These are phyloP conservation scores for fruit fly (Drosophila melanogaster) DNA, from an alignment of 1,140 invertebrate species.

Conservation along the genomic window Release_6_plus_ISO1_MT NT_033777.3:8300501-8301000, in stretches of 20 bases:
- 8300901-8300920: conserved; percentile 21
- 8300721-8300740: conserved; percentile 53
- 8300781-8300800: conserved; percentile 22
- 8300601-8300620: conserved; percentile 11
- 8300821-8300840: conserved; percentile 53
- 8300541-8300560: conserved; percentile 7
- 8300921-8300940: neutral
- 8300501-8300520: conserved; percentile 73
- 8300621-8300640: conserved; percentile 10
- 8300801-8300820: conserved; percentile 46
- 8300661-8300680: conserved; percentile 77
- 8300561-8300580: conserved; percentile 3
- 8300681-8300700: conserved; percentile 60
- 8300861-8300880: conserved; percentile 52
- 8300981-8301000: conserved; percentile 68
- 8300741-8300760: conserved; percentile 21
- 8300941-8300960: conserved; percentile 58
- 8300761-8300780: conserved; percentile 21
- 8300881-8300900: conserved; percentile 21
- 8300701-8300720: conserved; percentile 73
- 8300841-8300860: conserved; percentile 81
- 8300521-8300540: conserved; percentile 55
- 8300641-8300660: conserved; percentile 31
- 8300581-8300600: conserved; percentile 7
- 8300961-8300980: conserved; percentile 43